phyloP scores from a whole-genome alignment of 2,888 invertebrate species.

The Asteroscopus sphinx region DNA sequence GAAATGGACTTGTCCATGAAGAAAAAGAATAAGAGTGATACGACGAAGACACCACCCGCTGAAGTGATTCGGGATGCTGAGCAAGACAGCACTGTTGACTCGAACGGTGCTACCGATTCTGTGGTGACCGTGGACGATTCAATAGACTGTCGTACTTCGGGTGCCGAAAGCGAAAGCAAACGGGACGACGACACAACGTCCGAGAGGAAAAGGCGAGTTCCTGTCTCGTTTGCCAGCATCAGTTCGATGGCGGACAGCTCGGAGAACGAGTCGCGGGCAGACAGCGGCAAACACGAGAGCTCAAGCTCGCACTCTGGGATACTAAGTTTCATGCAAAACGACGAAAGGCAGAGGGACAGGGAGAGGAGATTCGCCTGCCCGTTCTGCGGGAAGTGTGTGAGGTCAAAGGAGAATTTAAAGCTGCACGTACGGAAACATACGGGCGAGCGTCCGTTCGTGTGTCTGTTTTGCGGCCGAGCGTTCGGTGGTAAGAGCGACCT shows the following conservation, averaged over 20 bases:
- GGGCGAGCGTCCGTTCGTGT: conserved; percentile 97
- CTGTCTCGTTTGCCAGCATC: conserved; percentile 88
- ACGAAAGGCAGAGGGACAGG: conserved; percentile 89
- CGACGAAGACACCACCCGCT: conserved; percentile 83
- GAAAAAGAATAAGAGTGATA: conserved; percentile 78
- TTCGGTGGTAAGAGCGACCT: conserved; percentile 97
- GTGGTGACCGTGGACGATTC: conserved; percentile 85
- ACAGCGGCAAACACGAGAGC: conserved; percentile 85
- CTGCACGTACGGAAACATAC: conserved; percentile 96
- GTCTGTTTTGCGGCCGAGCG: conserved; percentile 96
- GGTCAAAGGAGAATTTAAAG: conserved; percentile 96
- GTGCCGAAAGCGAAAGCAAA: conserved; percentile 80
- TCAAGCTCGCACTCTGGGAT: conserved; percentile 89
- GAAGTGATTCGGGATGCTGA: conserved; percentile 89
- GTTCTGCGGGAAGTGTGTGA: conserved; percentile 96
- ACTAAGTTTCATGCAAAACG: conserved; percentile 91
- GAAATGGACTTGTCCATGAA: conserved; percentile 90
- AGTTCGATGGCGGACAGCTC: conserved; percentile 89
- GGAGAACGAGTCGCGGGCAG: conserved; percentile 85
- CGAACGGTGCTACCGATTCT: conserved; percentile 88
- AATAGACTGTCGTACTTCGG: conserved; percentile 83
- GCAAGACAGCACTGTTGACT: conserved; percentile 94
- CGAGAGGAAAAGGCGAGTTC: conserved; percentile 75
- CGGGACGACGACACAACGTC: conserved; percentile 73
- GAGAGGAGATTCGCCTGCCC: conserved; percentile 96